Base-by-base conservation (phyloP, 2,888 invertebrate genomes). In the Microplitis manilae region DNA sequence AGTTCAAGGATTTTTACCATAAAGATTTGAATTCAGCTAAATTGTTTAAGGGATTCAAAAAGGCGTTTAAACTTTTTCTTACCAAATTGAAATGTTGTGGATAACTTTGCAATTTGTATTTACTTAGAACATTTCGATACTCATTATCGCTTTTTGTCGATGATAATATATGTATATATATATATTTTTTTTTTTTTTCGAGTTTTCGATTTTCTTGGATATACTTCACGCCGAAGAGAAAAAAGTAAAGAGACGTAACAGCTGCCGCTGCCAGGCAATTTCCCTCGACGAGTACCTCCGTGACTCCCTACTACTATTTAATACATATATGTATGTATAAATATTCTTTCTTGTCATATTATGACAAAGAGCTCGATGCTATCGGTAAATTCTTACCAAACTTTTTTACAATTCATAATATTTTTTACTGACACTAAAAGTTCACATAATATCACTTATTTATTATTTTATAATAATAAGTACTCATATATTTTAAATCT, bases 181-280 rank as follows among this genome's bases (percentile, higher is more conserved):
- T 20, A 20, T 20, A 20, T 20, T 20, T 1, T 50, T 50, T 50
- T 50, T 50, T 13, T 50, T 50, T 50, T 75, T 40, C 60, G 40
- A 68, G 74, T 68, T 68, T 61, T 62, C 40, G 68, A 75, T 75
- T 68, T 68, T 59, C 41, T 13, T 75, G 5, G 17, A 15, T 20
- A n/a, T 30, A 30, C 59, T 68, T 50, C 59, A n/a, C 9, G 59
- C 13, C 59, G 15, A 59, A 68, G 71, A 17, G 60, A 30, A 50
- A 74, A 65, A 68, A 20, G 72, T 76, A 64, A 75, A 30, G 69
- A 67, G 1, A 15, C 30, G 41, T 65, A 41, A 68, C 74, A 61
- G 68, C 74, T 62, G 62, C 68, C 60, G 17, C 61, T 75, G 68
- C 74, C 68, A 75, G 68, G 74, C 74, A 75, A 75, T 75, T 75